phyloP scores from a whole-genome alignment of 1,140 invertebrate species.

The Drosophila ercepeae region DNA sequence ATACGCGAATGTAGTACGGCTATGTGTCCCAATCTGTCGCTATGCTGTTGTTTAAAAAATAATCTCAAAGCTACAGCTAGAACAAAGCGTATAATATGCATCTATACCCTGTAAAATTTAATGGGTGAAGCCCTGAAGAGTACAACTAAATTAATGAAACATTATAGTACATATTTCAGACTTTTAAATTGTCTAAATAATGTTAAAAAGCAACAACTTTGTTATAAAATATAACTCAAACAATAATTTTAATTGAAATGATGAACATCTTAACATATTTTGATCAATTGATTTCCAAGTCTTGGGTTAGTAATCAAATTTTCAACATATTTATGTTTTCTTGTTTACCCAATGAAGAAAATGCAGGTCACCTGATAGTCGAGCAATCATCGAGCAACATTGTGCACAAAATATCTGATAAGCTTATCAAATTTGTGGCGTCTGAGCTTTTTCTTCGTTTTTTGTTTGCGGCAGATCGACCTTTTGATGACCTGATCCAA shows the following conservation, averaged over 20 bases:
- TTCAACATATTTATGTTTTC: neutral
- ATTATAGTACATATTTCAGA: too few relatives aligned
- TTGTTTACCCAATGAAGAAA: neutral
- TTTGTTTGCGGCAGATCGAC: conserved; percentile 15
- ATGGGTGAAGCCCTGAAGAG: neutral
- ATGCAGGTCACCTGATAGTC: conserved; percentile 33
- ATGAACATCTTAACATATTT: too few relatives aligned
- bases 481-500: conserved; percentile 24
- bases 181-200: too few relatives aligned
- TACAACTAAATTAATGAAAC: too few relatives aligned
- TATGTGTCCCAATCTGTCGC: conserved; percentile 37
- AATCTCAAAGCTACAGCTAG: conserved; percentile 8
- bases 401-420: conserved; percentile 14
- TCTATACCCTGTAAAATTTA: conserved; percentile 21
- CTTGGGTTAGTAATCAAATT: neutral
- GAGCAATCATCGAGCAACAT: conserved; percentile 4
- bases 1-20: conserved; percentile 4
- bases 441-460: conserved; percentile 15
- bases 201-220: too few relatives aligned
- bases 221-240: too few relatives aligned
- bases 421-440: conserved; percentile 33
- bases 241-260: too few relatives aligned
- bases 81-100: conserved; percentile 2
- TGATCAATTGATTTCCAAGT: neutral
- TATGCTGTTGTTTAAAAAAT: conserved; percentile 47